A percentile compares a stretch with the other conserved stretches of the same genome.
phyloP scores from a whole-genome alignment of 2,113 vertebrate species.

The Megaleporinus macrocephalus region DNA sequence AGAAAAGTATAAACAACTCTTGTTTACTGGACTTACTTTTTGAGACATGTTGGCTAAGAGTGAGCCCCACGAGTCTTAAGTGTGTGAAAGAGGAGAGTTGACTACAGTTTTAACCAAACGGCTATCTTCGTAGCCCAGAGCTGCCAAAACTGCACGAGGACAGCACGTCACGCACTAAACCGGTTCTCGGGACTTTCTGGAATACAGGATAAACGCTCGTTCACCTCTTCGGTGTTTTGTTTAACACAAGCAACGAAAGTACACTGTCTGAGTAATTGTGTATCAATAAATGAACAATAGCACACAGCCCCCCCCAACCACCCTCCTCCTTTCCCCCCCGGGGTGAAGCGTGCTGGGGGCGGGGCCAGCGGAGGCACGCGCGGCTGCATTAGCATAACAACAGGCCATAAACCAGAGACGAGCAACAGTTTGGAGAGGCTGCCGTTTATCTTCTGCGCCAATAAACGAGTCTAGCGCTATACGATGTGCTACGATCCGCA shows the following conservation, averaged over 20 bases:
- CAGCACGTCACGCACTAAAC: no score
- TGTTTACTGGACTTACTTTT: no score
- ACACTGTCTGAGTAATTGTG: slow-evolving; percentile 49
- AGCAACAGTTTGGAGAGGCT: slow-evolving; percentile 61
- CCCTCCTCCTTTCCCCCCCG: not conserved
- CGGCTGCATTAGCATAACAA: slow-evolving; percentile 71
- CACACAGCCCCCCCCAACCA: slow-evolving; percentile 8
- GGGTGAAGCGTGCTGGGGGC: slow-evolving; percentile 63
- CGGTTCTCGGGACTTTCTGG: no score
- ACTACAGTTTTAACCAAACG: no score
- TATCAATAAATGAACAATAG: slow-evolving; percentile 53
- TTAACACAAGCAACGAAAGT: slow-evolving; percentile 47
- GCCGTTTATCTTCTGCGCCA: not conserved
- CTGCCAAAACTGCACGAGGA: no score
- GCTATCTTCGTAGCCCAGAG: no score
- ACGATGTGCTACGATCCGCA: no score
- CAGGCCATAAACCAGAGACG: slow-evolving; percentile 49
- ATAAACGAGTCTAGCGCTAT: no score
- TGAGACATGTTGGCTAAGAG: no score
- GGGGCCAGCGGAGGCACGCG: slow-evolving; percentile 74
- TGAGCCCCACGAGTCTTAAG: no score
- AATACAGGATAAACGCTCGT: slow-evolving; percentile 25
- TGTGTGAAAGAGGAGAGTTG: no score
- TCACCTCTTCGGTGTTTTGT: slow-evolving; percentile 30
- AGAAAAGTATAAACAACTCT: no score